Conservation (phyloP, 2,888 invertebrate genomes). For the Nyleta sp. region DNA sequence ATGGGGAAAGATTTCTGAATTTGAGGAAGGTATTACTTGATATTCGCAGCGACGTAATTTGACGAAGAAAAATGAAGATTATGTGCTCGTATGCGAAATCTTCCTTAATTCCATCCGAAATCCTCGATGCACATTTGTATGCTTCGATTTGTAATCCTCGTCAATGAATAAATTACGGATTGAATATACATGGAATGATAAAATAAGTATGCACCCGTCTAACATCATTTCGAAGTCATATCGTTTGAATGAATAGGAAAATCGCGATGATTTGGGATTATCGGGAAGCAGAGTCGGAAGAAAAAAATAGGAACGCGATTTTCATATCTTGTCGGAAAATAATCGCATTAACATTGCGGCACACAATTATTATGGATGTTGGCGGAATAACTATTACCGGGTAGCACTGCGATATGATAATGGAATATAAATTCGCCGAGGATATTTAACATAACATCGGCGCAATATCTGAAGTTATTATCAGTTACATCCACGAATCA, state of each 20-base stretch:
- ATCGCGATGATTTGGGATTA: too few species aligned
- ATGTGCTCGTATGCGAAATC: conserved; percentile 2
- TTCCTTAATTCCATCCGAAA: conserved; percentile 21
- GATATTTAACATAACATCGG: conserved; percentile 12
- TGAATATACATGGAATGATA: conserved; percentile 23
- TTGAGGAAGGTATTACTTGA: too few species aligned
- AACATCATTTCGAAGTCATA: too few species aligned
- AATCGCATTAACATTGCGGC: too few species aligned
- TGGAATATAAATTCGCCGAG: conserved; percentile 7
- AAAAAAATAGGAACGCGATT: too few species aligned
- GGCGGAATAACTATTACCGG: not conserved
- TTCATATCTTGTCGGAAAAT: too few species aligned
- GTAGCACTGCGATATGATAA: conserved; percentile 2
- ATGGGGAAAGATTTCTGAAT: too few species aligned
- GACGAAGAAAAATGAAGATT: not conserved
- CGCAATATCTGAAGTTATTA: conserved; percentile 18
- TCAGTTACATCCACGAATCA: conserved; percentile 25
- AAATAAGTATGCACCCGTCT: too few species aligned
- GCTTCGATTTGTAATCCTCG: conserved; percentile 22
- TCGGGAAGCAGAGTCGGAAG: too few species aligned
- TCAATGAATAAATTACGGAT: conserved; percentile 28
- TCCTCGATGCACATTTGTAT: conserved; percentile 10
- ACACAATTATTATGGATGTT: too few species aligned
- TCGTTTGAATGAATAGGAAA: too few species aligned
- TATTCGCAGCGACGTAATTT: not conserved